These are phyloP conservation scores for Umimayanthus kanabou DNA, from an alignment of 92 coral and sea anemone species.

Conservation along the genomic window DNA sequence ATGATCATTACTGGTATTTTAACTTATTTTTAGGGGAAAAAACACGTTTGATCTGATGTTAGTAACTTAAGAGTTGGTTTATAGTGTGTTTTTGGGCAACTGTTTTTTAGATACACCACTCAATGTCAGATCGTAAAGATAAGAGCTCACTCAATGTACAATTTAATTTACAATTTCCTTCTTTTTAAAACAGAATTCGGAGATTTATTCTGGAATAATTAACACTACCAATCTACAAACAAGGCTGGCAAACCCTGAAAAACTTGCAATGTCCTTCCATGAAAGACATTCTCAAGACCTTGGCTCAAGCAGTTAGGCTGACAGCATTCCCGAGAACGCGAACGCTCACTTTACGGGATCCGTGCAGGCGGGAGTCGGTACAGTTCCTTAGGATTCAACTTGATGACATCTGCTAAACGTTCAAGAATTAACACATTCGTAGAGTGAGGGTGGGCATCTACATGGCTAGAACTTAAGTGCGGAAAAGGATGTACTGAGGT, in stretches of 20 bases:
- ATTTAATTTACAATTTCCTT: not conserved
- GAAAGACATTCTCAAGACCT: slow-evolving; percentile 18
- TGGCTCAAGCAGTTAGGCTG: not conserved
- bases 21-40: not conserved
- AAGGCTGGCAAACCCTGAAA: not conserved
- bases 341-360: not conserved
- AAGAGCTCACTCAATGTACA: not conserved
- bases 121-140: slow-evolving; percentile 9
- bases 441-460: not conserved
- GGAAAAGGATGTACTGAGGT: not conserved
- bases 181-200: slow-evolving; percentile 6
- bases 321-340: not conserved
- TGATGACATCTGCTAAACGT: slow-evolving; percentile 25
- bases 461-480: not conserved
- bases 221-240: not conserved
- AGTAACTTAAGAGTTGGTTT: not conserved
- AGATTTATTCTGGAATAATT: slow-evolving; percentile 24
- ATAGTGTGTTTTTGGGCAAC: not conserved
- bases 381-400: slow-evolving; percentile 18
- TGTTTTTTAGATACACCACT: slow-evolving; percentile 2
- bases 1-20: not conserved
- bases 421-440: slow-evolving; percentile 13
- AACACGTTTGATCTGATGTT: slow-evolving; percentile 2
- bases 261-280: slow-evolving; percentile 12
- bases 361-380: not conserved